phyloP scores from a whole-genome alignment of 2,888 invertebrate genomes.

The Sphaeridia pumilis region DNA sequence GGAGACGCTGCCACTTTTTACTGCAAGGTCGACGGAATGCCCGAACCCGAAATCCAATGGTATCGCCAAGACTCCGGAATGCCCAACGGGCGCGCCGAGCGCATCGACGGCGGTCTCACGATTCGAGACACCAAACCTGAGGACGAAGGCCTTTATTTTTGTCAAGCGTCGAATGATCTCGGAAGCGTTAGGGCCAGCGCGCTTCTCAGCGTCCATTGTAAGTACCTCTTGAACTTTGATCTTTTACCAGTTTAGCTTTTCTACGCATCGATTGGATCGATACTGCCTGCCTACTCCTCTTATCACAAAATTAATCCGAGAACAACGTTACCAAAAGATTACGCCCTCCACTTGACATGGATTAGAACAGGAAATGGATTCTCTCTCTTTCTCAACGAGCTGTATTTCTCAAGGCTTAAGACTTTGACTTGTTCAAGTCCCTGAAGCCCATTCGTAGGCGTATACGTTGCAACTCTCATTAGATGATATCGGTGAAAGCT shows the following conservation, averaged over 20 bases:
- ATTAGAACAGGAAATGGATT: conserved; percentile 2
- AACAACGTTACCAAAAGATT: too few species aligned
- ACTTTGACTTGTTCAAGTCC: too few species aligned
- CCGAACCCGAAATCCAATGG: conserved; percentile 79
- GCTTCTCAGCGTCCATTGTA: conserved; percentile 78
- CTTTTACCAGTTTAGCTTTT: too few species aligned
- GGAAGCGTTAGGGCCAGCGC: conserved; percentile 75
- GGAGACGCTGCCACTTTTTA: conserved; percentile 77
- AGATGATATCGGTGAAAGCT: background rate
- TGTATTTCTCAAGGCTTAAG: too few species aligned
- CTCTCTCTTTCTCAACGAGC: too few species aligned
- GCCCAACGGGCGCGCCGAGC: conserved; percentile 47
- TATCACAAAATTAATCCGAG: too few species aligned
- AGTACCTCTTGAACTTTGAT: too few species aligned
- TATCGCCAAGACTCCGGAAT: conserved; percentile 74
- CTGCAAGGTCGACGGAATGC: conserved; percentile 83
- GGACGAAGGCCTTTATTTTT: conserved; percentile 69
- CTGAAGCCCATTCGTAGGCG: too few species aligned
- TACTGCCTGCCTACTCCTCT: too few species aligned
- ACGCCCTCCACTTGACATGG: conserved; percentile 1
- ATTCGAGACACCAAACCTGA: conserved; percentile 68
- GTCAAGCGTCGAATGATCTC: conserved; percentile 74
- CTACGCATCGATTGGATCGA: too few species aligned
- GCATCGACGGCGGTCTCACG: conserved; percentile 34
- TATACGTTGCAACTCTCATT: too few species aligned